Evolutionary conservation across 2,797 vertebrate genomes (phyloP).

Genomic region (Xenopus petersii): DNA sequence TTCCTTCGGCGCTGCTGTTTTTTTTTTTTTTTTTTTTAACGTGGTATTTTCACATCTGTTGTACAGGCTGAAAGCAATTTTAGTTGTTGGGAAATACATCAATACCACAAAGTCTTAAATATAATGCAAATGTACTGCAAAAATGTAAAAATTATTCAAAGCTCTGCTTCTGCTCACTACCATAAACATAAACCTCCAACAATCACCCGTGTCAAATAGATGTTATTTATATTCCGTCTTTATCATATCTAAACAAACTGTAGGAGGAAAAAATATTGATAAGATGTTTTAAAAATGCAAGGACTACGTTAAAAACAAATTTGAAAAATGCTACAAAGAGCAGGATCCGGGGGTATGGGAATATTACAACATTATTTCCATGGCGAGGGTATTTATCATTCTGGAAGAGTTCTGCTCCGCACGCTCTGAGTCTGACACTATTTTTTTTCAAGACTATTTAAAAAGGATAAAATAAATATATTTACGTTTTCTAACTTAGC

Average conservation of each 20-base stretch:
- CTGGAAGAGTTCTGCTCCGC: background rate
- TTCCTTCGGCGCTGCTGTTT: background rate
- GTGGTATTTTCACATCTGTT: slow-evolving; percentile 17
- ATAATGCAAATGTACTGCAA: slow-evolving; percentile 14
- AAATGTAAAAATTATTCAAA: slow-evolving; percentile 27
- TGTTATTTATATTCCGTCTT: slow-evolving; percentile 13
- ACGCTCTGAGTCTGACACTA: background rate
- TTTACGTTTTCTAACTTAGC: no score
- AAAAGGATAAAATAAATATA: no score
- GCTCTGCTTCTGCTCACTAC: slow-evolving; percentile 13
- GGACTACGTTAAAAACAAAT: background rate
- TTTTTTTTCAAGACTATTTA: background rate
- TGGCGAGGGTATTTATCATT: background rate
- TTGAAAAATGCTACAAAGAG: background rate
- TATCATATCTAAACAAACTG: slow-evolving; percentile 23
- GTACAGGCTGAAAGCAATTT: slow-evolving; percentile 16
- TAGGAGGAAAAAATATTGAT: slow-evolving; percentile 5
- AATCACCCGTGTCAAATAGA: slow-evolving; percentile 7
- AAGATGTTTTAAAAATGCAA: slow-evolving; percentile 7
- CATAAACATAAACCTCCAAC: slow-evolving; percentile 17
- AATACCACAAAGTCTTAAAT: slow-evolving; percentile 19
- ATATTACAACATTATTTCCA: background rate
- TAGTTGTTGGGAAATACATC: slow-evolving; percentile 17
- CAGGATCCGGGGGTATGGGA: background rate
- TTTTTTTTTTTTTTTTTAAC: background rate